These are phyloP conservation scores for Anarrhichthys ocellatus DNA, from an alignment of 2,113 vertebrate species.

Conservation along the genomic window DNA sequence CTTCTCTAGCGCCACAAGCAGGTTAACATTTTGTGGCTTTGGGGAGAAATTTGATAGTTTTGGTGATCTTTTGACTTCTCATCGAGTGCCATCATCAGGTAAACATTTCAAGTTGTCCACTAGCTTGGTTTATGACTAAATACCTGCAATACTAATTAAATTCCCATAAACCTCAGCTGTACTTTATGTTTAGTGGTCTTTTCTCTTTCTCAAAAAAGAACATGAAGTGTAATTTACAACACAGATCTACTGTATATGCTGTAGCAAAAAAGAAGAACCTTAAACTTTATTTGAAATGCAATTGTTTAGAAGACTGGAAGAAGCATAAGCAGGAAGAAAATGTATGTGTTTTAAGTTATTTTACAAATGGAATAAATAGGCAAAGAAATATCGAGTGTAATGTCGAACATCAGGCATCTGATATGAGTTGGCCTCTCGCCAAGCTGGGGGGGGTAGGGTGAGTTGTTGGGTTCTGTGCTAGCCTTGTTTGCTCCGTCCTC, in stretches of 20 bases:
- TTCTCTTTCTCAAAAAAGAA: neutral
- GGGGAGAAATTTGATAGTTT: neutral
- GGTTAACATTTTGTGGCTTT: neutral
- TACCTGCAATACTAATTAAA: neutral
- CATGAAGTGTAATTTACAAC: neutral
- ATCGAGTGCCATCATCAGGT: neutral
- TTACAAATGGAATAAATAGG: neutral
- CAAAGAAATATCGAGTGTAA: constrained; percentile 11
- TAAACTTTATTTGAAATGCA: neutral
- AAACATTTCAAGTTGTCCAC: neutral
- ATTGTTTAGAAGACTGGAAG: neutral
- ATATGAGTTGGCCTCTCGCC: constrained; percentile 39
- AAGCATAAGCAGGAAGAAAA: neutral
- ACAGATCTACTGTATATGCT: neutral
- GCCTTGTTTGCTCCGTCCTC: constrained; percentile 38
- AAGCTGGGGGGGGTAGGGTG: constrained; percentile 19
- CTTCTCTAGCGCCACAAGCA: neutral
- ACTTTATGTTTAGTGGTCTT: neutral
- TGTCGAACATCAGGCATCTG: constrained; percentile 35
- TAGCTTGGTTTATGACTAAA: neutral
- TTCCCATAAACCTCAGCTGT: neutral
- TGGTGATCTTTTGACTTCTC: neutral
- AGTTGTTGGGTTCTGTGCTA: constrained; percentile 30
- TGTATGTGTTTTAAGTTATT: neutral
- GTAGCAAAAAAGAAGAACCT: neutral